Evolutionary conservation across 2,888 invertebrate species (phyloP).

Genomic region (Dicyrtoma fusca): DNA sequence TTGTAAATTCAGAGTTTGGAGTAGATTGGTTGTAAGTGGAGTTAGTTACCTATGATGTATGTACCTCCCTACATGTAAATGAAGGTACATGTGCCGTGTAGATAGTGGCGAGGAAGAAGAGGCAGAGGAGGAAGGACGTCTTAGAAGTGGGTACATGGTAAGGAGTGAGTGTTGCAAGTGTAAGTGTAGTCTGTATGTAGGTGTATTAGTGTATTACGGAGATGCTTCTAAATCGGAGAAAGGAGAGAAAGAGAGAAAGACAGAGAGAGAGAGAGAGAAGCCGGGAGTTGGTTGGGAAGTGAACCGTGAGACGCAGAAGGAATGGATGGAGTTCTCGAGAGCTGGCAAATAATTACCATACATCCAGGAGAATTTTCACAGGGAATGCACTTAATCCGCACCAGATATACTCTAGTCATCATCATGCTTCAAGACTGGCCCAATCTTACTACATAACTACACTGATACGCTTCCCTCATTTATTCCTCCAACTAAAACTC

Average conservation of each 20-base stretch:
- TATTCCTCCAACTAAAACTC: conserved; percentile 21
- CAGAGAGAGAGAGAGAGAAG: conserved; percentile 32
- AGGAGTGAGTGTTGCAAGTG: background rate
- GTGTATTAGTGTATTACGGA: too few relatives aligned
- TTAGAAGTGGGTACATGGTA: background rate
- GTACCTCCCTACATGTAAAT: too few relatives aligned
- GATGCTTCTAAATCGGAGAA: background rate
- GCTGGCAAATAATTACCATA: conserved; percentile 48
- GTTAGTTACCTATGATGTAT: too few relatives aligned
- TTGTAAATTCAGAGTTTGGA: too few relatives aligned
- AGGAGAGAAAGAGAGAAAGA: conserved; percentile 28
- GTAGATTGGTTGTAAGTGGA: too few relatives aligned
- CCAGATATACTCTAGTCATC: conserved; percentile 35
- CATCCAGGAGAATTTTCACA: conserved; percentile 49
- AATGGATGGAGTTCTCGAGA: conserved; percentile 40
- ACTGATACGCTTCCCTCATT: conserved; percentile 15
- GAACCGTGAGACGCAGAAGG: conserved; percentile 40
- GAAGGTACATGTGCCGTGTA: too few relatives aligned
- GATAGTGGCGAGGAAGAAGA: background rate
- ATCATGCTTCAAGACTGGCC: conserved; percentile 16
- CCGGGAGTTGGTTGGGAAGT: conserved; percentile 24
- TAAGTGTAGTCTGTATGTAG: background rate
- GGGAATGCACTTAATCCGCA: conserved; percentile 47
- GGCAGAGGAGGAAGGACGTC: conserved; percentile 15
- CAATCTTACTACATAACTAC: background rate